Percentiles rank a stretch among this genome's conserved stretches.
phyloP scores from a whole-genome alignment of 2,888 invertebrate genomes.

The Drosophila setosimentum region DNA sequence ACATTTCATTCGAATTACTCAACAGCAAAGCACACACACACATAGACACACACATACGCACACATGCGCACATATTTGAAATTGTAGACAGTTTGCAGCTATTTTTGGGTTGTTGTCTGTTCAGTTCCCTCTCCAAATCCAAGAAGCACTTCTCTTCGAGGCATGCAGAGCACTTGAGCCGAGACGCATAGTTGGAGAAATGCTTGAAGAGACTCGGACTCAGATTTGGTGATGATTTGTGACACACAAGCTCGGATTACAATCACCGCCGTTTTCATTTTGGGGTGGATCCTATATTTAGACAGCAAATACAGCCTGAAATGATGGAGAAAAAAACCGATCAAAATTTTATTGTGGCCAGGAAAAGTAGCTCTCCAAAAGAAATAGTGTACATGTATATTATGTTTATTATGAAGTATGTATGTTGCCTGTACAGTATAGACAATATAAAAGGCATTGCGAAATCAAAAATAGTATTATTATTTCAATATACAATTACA shows the following conservation, averaged over 20 bases:
- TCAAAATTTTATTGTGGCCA: not conserved
- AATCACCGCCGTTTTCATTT: not conserved
- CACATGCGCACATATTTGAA: constrained; percentile 30
- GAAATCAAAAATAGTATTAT: not conserved
- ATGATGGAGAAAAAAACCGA: not conserved
- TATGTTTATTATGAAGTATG: not conserved
- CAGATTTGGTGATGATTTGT: constrained; percentile 52
- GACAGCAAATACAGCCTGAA: constrained; percentile 29
- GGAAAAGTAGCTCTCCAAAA: not conserved
- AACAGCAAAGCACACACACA: constrained; percentile 44
- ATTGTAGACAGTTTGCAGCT: constrained; percentile 58
- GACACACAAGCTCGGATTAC: constrained; percentile 52
- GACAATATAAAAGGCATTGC: not conserved
- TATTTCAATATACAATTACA: not conserved
- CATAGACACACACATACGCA: constrained; percentile 7
- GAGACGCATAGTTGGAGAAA: not conserved
- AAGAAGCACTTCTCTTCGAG: constrained; percentile 11
- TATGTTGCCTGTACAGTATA: not conserved
- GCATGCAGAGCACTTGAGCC: constrained; percentile 29
- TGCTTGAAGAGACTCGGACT: constrained; percentile 10
- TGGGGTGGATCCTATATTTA: constrained; percentile 54
- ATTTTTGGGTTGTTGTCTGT: constrained; percentile 47
- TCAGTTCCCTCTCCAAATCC: constrained; percentile 6
- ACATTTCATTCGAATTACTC: constrained; percentile 72
- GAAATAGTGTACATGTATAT: not conserved